Evolutionary conservation across 2,113 vertebrate species (phyloP).

Genomic region (Chitala chitala): DNA sequence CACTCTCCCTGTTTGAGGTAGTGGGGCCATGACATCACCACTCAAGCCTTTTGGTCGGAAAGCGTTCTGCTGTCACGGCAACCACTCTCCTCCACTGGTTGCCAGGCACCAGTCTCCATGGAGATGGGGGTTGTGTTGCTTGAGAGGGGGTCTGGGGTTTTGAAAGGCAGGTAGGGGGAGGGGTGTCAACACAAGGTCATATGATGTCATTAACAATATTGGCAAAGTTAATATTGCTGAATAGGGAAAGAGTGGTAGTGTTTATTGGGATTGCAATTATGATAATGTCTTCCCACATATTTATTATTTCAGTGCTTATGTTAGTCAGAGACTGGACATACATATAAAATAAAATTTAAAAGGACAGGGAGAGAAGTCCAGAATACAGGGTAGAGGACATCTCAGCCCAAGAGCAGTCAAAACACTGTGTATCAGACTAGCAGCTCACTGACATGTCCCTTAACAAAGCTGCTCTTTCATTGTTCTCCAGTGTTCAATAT

Average conservation of each 20-base stretch:
- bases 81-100: slow-evolving; percentile 65
- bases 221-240: slow-evolving; percentile 32
- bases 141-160: slow-evolving; percentile 32
- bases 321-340: background rate
- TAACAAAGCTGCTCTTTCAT: background rate
- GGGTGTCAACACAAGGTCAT: slow-evolving; percentile 30
- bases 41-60: slow-evolving; percentile 27
- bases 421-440: background rate
- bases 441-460: no score
- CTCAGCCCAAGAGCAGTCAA: no score
- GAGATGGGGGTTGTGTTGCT: slow-evolving; percentile 53
- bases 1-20: slow-evolving; percentile 27
- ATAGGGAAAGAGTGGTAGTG: slow-evolving; percentile 23
- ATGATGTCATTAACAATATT: slow-evolving; percentile 35
- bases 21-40: slow-evolving; percentile 49
- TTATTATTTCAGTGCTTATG: slow-evolving; percentile 21
- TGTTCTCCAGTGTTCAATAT: background rate
- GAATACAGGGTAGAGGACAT: background rate
- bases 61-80: slow-evolving; percentile 52
- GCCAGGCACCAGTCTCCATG: slow-evolving; percentile 72
- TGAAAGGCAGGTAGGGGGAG: slow-evolving; percentile 15
- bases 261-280: slow-evolving; percentile 31
- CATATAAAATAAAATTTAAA: slow-evolving; percentile 15
- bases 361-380: slow-evolving; percentile 15
- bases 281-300: slow-evolving; percentile 23